Conservation (phyloP, 1,140 invertebrate species). For the Ips nitidus region DNA sequence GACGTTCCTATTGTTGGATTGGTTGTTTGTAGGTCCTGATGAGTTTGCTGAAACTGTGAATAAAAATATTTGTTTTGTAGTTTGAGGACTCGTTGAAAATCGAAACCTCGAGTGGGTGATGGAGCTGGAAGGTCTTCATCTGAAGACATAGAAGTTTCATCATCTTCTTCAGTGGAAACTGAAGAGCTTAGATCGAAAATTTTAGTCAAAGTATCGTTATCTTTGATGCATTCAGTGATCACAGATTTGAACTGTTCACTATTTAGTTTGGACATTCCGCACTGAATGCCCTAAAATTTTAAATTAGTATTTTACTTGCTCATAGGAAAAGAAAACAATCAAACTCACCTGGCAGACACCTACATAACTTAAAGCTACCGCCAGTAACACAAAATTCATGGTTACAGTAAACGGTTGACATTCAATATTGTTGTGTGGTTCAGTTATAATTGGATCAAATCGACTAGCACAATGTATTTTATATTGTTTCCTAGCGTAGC, state of each 20-base stretch:
- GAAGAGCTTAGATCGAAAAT: slow-evolving; percentile 34
- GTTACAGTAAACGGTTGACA: not conserved
- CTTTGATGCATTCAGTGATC: slow-evolving; percentile 34
- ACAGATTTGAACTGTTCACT: slow-evolving; percentile 37
- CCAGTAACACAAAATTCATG: slow-evolving; percentile 21
- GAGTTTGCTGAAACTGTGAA: not conserved
- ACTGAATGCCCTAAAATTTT: slow-evolving; percentile 44
- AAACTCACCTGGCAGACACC: slow-evolving; percentile 9
- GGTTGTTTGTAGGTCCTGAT: too few species aligned
- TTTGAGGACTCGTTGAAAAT: not conserved
- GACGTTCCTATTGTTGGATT: not conserved
- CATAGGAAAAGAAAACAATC: not conserved
- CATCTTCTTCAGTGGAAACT: slow-evolving; percentile 14
- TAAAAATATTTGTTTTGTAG: not conserved
- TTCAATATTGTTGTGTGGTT: too few species aligned
- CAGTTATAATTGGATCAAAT: too few species aligned
- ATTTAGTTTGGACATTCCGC: slow-evolving; percentile 39
- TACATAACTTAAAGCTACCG: slow-evolving; percentile 9
- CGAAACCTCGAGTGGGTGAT: slow-evolving; percentile 4
- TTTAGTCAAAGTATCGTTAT: slow-evolving; percentile 36
- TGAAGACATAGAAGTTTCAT: slow-evolving; percentile 28
- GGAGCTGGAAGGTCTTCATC: slow-evolving; percentile 26
- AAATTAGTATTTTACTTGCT: slow-evolving; percentile 6
- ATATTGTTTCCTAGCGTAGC: slow-evolving; percentile 6
- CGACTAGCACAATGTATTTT: not conserved